These are phyloP conservation scores for Dasyprocta punctata DNA, from an alignment of 2,113 vertebrate genomes.

Conservation along the genomic window DNA sequence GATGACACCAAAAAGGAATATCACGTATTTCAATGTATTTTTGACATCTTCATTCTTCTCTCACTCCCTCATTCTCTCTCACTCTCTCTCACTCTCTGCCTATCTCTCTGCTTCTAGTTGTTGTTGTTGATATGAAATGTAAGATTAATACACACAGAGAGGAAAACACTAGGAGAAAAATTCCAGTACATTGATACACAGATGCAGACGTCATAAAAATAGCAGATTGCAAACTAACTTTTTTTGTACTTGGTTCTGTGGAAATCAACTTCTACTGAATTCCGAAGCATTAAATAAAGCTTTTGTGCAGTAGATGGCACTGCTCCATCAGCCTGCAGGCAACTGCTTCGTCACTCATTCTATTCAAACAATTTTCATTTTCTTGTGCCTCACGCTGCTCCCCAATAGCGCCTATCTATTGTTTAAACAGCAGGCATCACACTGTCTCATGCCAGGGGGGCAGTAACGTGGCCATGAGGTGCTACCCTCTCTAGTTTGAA, in stretches of 20 bases:
- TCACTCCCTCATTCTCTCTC: too few species aligned
- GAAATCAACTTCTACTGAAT: not conserved
- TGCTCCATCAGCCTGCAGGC: slow-evolving; percentile 69
- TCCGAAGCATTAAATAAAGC: not conserved
- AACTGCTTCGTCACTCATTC: not conserved
- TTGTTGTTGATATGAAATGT: not conserved
- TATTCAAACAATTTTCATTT: not conserved
- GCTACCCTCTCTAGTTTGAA: not conserved
- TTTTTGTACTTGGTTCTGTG: not conserved
- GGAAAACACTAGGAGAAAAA: not conserved
- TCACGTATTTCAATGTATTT: not conserved
- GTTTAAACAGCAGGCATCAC: not conserved
- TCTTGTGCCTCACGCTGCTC: not conserved
- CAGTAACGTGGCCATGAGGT: not conserved
- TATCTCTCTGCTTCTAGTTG: not conserved
- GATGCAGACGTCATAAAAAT: not conserved
- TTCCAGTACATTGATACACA: not conserved
- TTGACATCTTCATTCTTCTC: not conserved
- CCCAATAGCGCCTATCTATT: not conserved
- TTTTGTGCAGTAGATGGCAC: slow-evolving; percentile 84
- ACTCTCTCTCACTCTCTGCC: not conserved
- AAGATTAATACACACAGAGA: not conserved
- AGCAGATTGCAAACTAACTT: not conserved
- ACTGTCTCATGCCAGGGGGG: not conserved
- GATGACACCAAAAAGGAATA: not conserved